Percentiles rank a stretch among this genome's conserved stretches.
phyloP scores from a whole-genome alignment of 2,797 vertebrate genomes.

The Mormyrops attenuatus region DNA sequence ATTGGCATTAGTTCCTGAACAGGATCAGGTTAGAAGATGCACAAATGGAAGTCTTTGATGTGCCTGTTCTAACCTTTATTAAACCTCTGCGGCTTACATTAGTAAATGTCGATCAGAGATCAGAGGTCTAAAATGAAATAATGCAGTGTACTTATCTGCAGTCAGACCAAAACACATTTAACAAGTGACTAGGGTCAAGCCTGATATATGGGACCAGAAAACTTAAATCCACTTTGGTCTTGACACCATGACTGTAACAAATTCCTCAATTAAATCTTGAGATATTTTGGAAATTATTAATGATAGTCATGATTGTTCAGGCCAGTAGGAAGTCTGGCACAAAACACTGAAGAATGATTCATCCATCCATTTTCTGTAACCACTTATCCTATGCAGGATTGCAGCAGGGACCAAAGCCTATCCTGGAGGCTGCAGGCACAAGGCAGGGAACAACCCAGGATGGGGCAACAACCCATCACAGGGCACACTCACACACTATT shows the following conservation, averaged over 20 bases:
- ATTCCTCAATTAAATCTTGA: not conserved
- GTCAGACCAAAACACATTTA: not conserved
- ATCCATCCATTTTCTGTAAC: not conserved
- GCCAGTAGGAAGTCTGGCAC: not conserved
- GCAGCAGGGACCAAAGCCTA: not conserved
- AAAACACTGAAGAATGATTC: not conserved
- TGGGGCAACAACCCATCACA: not conserved
- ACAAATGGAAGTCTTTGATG: not conserved
- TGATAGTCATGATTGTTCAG: not conserved
- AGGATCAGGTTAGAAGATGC: not conserved
- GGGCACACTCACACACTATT: not conserved
- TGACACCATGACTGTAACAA: not conserved
- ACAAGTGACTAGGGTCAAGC: not conserved
- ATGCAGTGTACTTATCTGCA: not conserved
- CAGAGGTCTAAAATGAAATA: not conserved
- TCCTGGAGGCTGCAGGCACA: not conserved
- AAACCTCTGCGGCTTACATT: not conserved
- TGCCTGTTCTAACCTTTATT: not conserved
- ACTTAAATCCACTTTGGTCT: not conserved
- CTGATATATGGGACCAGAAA: conserved; percentile 3
- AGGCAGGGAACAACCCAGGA: not conserved
- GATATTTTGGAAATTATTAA: not conserved
- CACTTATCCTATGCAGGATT: not conserved
- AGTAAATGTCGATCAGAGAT: not conserved
- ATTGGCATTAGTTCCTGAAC: not conserved